Evolutionary conservation across 2,888 invertebrate genomes (phyloP), one percentile per base, ranked within the genome.

Genomic region (Phania funesta): DNA sequence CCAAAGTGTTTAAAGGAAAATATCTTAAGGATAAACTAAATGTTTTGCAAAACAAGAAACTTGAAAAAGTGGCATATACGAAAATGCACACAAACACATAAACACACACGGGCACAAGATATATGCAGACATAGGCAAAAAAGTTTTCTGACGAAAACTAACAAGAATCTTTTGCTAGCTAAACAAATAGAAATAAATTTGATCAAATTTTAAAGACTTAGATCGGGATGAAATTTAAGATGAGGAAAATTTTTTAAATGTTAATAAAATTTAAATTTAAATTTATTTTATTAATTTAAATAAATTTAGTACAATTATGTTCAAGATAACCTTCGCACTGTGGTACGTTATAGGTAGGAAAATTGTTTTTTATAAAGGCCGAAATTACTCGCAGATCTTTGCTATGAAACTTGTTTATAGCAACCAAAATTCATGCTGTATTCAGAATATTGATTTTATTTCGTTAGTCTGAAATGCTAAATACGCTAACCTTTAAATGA

Each of bases 1-100:
- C 85, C n/a, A 83, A 83, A 82, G 65, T 83, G 83, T 52, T 77
- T 73, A 71, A 76, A 64, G 75, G 24, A 80, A 76, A 75, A 74
- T 73, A 76, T 67, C 65, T 79, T 80, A 46, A 74, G 71, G 71
- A 80, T 48, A 76, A 77, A 65, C 52, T 64, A 78, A 81, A 77
- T 78, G 52, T 77, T 70, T 56, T 41, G 24, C 50, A 73, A 75
- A 48, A 62, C 56, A 52, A 64, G 50, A 64, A 71, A 54, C 44
- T 54, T 60, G 1, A 35, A 56, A 81, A 60, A 71, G 50, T 76
- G 56, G 32, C 56, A 35, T 58, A 70, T 54, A 24, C 38, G 32
- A 58, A 48, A 41, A 44, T 60, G 35, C 24, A 22, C 5, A n/a
- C n/a, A n/a, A n/a, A n/a, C n/a, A n/a, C n/a, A n/a, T n/a, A n/a